A percentile compares a stretch with the other conserved stretches of the same genome.
Evolutionary conservation across 2,113 vertebrate species (phyloP).

Genomic region (Oriolus oriolus): DNA sequence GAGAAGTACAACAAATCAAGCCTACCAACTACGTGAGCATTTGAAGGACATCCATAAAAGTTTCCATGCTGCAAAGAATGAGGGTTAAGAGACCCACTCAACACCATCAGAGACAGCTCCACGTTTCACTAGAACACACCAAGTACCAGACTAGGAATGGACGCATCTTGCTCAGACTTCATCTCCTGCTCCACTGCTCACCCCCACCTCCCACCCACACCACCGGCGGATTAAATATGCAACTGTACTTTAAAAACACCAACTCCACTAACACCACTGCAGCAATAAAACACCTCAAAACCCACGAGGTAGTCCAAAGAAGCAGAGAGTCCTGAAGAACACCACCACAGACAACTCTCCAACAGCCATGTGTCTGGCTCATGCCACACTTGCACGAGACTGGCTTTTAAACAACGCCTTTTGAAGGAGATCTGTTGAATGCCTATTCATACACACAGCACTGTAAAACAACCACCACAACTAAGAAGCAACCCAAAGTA

Average conservation of each 20-base stretch:
- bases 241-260: conserved; percentile 20
- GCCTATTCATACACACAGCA: not conserved
- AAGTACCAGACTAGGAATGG: conserved; percentile 38
- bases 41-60: conserved; percentile 9
- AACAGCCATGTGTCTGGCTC: not conserved
- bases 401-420: not conserved
- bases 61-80: conserved; percentile 40
- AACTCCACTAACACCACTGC: not conserved
- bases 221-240: not conserved
- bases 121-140: conserved; percentile 34
- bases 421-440: not conserved
- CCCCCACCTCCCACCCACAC: not conserved
- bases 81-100: conserved; percentile 31
- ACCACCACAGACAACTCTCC: not conserved
- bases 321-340: conserved; percentile 28
- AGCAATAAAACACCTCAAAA: conserved; percentile 39
- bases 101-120: conserved; percentile 27
- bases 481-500: not conserved
- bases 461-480: conserved; percentile 35
- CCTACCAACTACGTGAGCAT: conserved; percentile 11
- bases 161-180: conserved; percentile 34
- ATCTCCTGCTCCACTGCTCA: conserved; percentile 1
- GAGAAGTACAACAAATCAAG: not conserved
- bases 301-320: conserved; percentile 68
- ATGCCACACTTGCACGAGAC: not conserved